Evolutionary conservation across 2,888 invertebrate genomes (phyloP), one percentile per base, ranked within the genome.

Genomic region (Sthenelais limicola): DNA sequence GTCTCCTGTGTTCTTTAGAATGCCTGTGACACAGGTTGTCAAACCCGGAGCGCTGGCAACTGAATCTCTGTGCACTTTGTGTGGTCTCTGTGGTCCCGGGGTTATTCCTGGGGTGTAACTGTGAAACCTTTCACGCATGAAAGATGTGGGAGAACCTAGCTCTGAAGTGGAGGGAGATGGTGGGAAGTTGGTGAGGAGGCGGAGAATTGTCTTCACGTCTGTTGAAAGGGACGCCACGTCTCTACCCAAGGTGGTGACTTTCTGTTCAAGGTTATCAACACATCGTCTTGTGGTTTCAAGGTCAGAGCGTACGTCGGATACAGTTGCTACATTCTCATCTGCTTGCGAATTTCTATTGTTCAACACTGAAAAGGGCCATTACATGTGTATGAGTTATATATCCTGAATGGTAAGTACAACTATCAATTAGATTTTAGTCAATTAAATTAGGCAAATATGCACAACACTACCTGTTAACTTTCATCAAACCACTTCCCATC

Each of bases 171-270:
- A 4, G 7, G 71, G 71, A 3, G 58, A 56, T 7, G 35, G 35
- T 3, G 71, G 71, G 30, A 71, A 62, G 0, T 58, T 62, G 3
- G 70, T 69, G 18, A 73, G 32, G 18, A 68, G 48, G 3, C 52
- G 47, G 15, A 73, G 32, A 15, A 73, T 73, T 21, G 48, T 56
- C 52, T 73, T 73, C 18, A 73, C 73, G 28, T 73, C 69, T 4
- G 47, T 26, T 2, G 35, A 30, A 3, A 73, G 26, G 2, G 68
- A 56, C n/a, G 68, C 28, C 30, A 73, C 56, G 38, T 74, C 74
- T 9, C 47, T 49, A 0, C 49, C 35, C 28, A 74, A 56, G 4
- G 62, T 28, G 7, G 68, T 30, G 5, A 74, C 69, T 48, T 74
- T 67, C n/a, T 38, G 30, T 47, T 72, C 68, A 30, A 74, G 72